A percentile compares a stretch with the other conserved stretches of the same genome.
phyloP scores from a whole-genome alignment of 2,113 vertebrate genomes.

The Poeciliopsis retropinna region DNA sequence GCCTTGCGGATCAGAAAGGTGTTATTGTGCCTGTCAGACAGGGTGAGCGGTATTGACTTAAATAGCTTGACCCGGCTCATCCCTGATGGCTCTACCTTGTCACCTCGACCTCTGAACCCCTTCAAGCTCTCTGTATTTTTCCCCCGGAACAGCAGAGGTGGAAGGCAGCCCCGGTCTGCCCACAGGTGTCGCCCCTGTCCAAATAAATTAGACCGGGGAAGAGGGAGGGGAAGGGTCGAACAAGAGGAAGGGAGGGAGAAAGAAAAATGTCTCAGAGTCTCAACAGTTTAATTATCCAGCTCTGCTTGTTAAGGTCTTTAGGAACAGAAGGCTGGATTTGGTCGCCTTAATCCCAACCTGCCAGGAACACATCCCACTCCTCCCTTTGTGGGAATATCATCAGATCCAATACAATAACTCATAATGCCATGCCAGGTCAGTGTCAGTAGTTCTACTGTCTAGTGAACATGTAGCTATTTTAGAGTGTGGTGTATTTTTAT shows the following conservation, averaged over 20 bases:
- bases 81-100: constrained; percentile 63
- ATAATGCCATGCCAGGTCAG: background rate
- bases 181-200: constrained; percentile 62
- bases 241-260: constrained; percentile 22
- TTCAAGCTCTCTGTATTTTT: constrained; percentile 28
- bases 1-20: constrained; percentile 71
- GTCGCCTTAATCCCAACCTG: constrained; percentile 67
- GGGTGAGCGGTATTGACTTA: constrained; percentile 69
- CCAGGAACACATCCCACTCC: constrained; percentile 59
- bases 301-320: constrained; percentile 65
- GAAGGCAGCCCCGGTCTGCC: constrained; percentile 56
- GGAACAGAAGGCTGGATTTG: constrained; percentile 64
- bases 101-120: constrained; percentile 66
- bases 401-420: background rate
- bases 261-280: constrained; percentile 46
- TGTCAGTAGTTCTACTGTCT: background rate
- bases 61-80: constrained; percentile 70
- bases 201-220: constrained; percentile 72
- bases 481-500: no score
- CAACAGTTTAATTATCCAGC: constrained; percentile 74
- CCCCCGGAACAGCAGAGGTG: constrained; percentile 38
- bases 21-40: constrained; percentile 73
- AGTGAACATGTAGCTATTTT: background rate
- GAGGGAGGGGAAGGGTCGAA: constrained; percentile 32
- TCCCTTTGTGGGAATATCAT: constrained; percentile 5